phyloP scores from a whole-genome alignment of 2,113 vertebrate genomes.

The Misgurnus anguillicaudatus region DNA sequence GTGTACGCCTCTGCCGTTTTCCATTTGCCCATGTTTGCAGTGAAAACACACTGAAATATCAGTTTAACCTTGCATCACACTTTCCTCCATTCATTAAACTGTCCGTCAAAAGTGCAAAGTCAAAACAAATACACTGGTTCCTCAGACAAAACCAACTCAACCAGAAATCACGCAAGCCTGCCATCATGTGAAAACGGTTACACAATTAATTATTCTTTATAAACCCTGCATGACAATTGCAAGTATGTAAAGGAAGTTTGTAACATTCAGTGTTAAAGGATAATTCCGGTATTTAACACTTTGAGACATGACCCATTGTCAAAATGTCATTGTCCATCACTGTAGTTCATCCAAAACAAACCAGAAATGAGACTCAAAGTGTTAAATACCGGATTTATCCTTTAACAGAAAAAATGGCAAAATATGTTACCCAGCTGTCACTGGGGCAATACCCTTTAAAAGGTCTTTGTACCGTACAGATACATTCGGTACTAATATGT shows the following conservation, averaged over 20 bases:
- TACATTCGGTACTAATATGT: no score
- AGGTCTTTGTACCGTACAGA: no score
- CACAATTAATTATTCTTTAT: background rate
- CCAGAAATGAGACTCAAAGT: no score
- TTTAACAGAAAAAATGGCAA: no score
- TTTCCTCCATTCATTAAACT: slow-evolving; percentile 10
- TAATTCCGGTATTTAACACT: no score
- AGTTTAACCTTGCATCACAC: background rate
- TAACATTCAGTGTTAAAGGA: no score
- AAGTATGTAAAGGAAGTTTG: background rate
- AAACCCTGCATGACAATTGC: background rate
- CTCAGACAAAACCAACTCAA: slow-evolving; percentile 22
- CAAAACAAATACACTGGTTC: background rate
- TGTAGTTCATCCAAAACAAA: no score
- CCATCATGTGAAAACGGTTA: background rate
- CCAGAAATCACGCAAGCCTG: slow-evolving; percentile 6
- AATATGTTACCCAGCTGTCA: no score
- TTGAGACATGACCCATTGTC: no score
- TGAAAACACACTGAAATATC: slow-evolving; percentile 6
- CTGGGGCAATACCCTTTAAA: no score
- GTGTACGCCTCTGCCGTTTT: background rate
- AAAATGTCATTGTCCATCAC: no score
- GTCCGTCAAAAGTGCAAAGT: slow-evolving; percentile 2
- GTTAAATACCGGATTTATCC: no score
- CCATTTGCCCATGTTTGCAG: background rate